phyloP scores from a whole-genome alignment of 2,797 vertebrate genomes.

The Crocodylus rhombifer region DNA sequence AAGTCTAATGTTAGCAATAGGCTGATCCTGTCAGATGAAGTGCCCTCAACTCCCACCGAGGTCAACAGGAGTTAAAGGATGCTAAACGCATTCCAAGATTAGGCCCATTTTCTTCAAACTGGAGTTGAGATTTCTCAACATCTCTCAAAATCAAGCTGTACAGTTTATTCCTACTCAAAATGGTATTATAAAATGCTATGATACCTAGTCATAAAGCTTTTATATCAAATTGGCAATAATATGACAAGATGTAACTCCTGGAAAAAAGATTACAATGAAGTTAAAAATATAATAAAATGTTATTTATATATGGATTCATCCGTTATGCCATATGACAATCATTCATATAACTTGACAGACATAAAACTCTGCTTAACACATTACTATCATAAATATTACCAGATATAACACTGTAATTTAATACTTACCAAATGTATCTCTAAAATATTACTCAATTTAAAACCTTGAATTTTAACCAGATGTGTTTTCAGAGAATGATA shows the following conservation, averaged over 20 bases:
- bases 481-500: conserved; percentile 80
- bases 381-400: conserved; percentile 80
- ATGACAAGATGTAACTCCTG: conserved; percentile 59
- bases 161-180: conserved; percentile 39
- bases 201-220: conserved; percentile 58
- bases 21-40: not conserved
- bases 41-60: not conserved
- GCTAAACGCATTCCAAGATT: not conserved
- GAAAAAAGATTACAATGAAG: conserved; percentile 46
- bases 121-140: conserved; percentile 36
- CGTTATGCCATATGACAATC: conserved; percentile 73
- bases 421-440: conserved; percentile 80
- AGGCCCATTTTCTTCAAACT: not conserved
- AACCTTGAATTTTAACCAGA: conserved; percentile 84
- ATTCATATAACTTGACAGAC: conserved; percentile 73
- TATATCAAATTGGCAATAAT: conserved; percentile 63
- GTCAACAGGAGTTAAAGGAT: conserved; percentile 40
- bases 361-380: conserved; percentile 79
- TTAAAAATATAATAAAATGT: conserved; percentile 68
- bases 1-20: not conserved
- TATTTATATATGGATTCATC: conserved; percentile 73
- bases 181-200: conserved; percentile 35
- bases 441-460: conserved; percentile 80
- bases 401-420: conserved; percentile 78
- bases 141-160: conserved; percentile 28